A percentile compares a stretch with the other conserved stretches of the same genome.
Evolutionary conservation across 1,140 invertebrate species (phyloP).

Genomic region (Pogonus chalceus): DNA sequence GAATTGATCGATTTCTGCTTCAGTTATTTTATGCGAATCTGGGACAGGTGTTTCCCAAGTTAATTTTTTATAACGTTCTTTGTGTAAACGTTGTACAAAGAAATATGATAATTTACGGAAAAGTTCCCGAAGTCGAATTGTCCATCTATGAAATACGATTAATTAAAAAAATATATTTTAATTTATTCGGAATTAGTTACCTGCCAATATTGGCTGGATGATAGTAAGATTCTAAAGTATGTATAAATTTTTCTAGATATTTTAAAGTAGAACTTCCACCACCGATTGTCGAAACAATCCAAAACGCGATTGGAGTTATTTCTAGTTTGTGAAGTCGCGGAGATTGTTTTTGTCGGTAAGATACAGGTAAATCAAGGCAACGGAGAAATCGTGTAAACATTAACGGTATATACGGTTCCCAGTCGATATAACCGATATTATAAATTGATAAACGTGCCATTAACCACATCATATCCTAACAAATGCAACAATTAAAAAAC

Average conservation of each 20-base stretch:
- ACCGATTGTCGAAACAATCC: slow-evolving; percentile 59
- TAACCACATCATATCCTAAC: slow-evolving; percentile 58
- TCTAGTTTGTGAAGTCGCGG: slow-evolving; percentile 41
- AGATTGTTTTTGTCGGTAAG: slow-evolving; percentile 48
- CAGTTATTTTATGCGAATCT: slow-evolving; percentile 59
- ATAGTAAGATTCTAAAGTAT: slow-evolving; percentile 76
- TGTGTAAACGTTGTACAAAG: slow-evolving; percentile 50
- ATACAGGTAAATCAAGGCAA: slow-evolving; percentile 68
- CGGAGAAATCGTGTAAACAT: slow-evolving; percentile 75
- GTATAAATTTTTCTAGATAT: slow-evolving; percentile 72
- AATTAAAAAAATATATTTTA: not conserved
- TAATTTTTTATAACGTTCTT: slow-evolving; percentile 49
- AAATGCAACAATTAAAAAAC: slow-evolving; percentile 19
- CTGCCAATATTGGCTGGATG: slow-evolving; percentile 78
- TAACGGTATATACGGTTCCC: slow-evolving; percentile 69
- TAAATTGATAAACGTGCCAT: slow-evolving; percentile 61
- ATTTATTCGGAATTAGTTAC: slow-evolving; percentile 12
- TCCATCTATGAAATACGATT: slow-evolving; percentile 45
- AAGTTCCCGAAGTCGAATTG: slow-evolving; percentile 50
- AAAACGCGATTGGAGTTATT: slow-evolving; percentile 47
- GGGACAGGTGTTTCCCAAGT: slow-evolving; percentile 62
- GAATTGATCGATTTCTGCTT: slow-evolving; percentile 74
- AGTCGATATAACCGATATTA: slow-evolving; percentile 80
- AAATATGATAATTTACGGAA: slow-evolving; percentile 47
- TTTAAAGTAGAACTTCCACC: slow-evolving; percentile 49